phyloP scores from a whole-genome alignment of 1,140 invertebrate genomes.

The Melitaea cinxia region DNA sequence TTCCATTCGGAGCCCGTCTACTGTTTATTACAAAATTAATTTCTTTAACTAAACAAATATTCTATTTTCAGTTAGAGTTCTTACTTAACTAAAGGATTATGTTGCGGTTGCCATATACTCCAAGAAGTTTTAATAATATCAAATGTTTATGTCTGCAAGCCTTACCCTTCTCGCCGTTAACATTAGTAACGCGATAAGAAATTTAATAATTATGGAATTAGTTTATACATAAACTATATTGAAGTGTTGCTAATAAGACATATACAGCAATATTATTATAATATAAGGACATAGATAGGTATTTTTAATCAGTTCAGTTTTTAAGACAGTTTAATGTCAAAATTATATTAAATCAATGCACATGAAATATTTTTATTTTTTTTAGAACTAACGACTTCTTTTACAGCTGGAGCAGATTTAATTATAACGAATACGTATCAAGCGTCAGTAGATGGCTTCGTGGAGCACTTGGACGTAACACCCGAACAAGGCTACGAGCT shows the following conservation, averaged over 20 bases:
- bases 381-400: conserved; percentile 1
- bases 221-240: conserved; percentile 51
- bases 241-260: not conserved
- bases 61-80: conserved; percentile 52
- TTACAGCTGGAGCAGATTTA: conserved; percentile 90
- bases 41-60: conserved; percentile 63
- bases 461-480: conserved; percentile 85
- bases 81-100: conserved; percentile 54
- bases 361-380: not conserved
- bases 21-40: conserved; percentile 76
- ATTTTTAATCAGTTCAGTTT: no score
- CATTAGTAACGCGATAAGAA: conserved; percentile 53
- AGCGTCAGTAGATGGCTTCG: conserved; percentile 90
- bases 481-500: conserved; percentile 85
- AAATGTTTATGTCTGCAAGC: conserved; percentile 69
- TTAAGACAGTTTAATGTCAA: no score
- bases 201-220: conserved; percentile 63
- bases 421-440: conserved; percentile 95
- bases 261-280: no score
- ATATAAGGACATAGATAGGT: no score
- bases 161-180: conserved; percentile 61
- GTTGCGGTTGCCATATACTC: conserved; percentile 54
- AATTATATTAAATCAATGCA: no score
- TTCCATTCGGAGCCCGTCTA: conserved; percentile 69
- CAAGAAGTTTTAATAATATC: conserved; percentile 78